Base-by-base conservation (phyloP, 1,140 invertebrate species). In the Drosophila trapezifrons region DNA sequence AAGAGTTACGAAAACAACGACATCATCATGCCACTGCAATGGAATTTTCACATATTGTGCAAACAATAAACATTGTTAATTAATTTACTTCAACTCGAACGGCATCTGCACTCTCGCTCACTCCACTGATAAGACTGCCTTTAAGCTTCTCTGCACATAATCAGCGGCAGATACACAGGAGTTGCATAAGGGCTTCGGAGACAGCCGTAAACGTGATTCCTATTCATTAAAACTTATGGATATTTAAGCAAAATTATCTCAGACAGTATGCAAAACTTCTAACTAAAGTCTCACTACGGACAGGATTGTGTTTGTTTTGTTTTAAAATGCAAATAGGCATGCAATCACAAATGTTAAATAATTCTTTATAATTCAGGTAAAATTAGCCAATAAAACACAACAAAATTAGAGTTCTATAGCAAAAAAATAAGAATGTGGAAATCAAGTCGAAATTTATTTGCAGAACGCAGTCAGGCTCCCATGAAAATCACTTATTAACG, bases 11-110 rank as follows among this genome's bases (percentile, higher is more conserved):
- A 71, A 70, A 56, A 56, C 64, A 47, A 45, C 38, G 40, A 55
- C 51, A 57, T 17, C 65, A 65, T 63, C 55, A 38, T 49, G 67
- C 66, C 17, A 18, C 38, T 74, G 57, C 43, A 58, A n/a, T 64
- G 37, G 20, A 38, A 76, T 58, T 58, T 47, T 42, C 62, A 47
- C 73, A 76, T 76, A 76, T 76, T 76, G 55, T 47, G 54, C 63
- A 76, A 76, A 76, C 73, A 76, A 76, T 76, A 76, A 76, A 76
- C 73, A 76, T 76, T 76, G 73, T 76, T 76, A 76, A 76, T 76
- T 76, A 76, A 76, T 76, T 76, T 76, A 76, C 73, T 76, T 76
- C 73, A 76, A 67, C 73, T 76, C 73, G 62, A 76, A 46, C 62
- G 47, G 54, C 27, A 52, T 46, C 73, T 76, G 73, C 73, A 76